Evolutionary conservation across 2,888 invertebrate genomes (phyloP), one percentile per base, ranked within the genome.

Genomic region (Luperina testacea): DNA sequence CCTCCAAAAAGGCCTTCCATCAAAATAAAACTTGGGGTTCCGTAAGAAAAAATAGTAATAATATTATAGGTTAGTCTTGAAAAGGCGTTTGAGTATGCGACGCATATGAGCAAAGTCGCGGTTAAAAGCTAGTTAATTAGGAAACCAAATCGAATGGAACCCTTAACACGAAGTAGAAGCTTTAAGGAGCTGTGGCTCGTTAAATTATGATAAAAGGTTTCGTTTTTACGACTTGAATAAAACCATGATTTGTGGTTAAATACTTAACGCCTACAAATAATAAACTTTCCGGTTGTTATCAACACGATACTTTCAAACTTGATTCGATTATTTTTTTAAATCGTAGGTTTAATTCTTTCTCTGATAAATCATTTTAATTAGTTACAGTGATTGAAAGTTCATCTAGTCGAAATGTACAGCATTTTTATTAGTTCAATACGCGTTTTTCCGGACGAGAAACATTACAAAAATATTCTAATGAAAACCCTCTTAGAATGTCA

Each of bases 121-220:
- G 45, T 77, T 84, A 70, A 87, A 89, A 88, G 85, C 90, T 89
- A 92, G 92, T 92, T 92, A 92, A 89, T 91, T 90, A 91, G 90
- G 93, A 92, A 93, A 92, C 93, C 74, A 87, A 93, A 94, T 94
- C 92, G 91, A 91, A 93, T 93, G 92, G 88, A 92, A 92, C 90
- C 92, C 91, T 91, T 90, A 91, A 94, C 93, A 94, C 91, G 93
- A 94, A 95, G 93, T 92, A 91, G 94, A 93, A 93, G 92, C 93
- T 92, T 94, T 93, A 91, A 90, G 83, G 92, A 95, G 94, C 93
- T 95, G 93, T 85, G 91, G 85, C 63, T 94, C 93, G 94, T 95
- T 93, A 95, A 96, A 95, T 95, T 95, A 95, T 94, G 94, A 95
- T 95, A 94, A 95, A 95, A 95, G 93, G 93, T 94, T 95, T 94